Percentiles rank a stretch among this genome's conserved stretches.
phyloP scores from a whole-genome alignment of 2,113 vertebrate species.

The Engraulis encrasicolus region DNA sequence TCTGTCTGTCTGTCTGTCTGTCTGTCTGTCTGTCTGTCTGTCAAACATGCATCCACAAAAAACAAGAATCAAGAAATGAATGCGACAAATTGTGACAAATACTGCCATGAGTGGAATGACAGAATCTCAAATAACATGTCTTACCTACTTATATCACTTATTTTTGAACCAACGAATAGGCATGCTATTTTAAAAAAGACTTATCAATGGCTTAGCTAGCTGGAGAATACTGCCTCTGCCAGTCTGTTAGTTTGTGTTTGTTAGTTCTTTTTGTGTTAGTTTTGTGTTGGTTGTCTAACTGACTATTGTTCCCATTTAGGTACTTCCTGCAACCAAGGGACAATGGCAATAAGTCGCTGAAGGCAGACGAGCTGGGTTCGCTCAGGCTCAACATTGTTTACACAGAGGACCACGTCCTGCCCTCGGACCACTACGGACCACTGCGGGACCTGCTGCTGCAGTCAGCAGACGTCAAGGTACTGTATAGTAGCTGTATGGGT shows the following conservation, averaged over 20 bases:
- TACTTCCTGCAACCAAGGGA: conserved; percentile 97
- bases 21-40: neutral
- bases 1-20: neutral
- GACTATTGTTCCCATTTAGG: conserved; percentile 72
- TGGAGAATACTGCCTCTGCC: neutral
- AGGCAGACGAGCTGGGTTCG: conserved; percentile 93
- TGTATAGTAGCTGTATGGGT: too few species aligned
- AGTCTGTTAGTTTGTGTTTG: neutral
- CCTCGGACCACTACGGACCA: conserved; percentile 88
- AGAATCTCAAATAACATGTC: too few species aligned
- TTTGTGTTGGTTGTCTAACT: neutral
- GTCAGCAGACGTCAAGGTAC: conserved; percentile 88
- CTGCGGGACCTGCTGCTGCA: conserved; percentile 89
- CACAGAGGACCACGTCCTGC: conserved; percentile 97
- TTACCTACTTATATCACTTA: too few species aligned
- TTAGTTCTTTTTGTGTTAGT: too few species aligned
- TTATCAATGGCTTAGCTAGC: too few species aligned
- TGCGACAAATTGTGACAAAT: too few species aligned
- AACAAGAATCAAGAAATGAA: too few species aligned
- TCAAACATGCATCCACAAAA: too few species aligned
- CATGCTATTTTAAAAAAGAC: too few species aligned
- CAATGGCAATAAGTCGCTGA: conserved; percentile 88
- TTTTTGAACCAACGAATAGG: too few species aligned
- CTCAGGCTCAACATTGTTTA: conserved; percentile 95
- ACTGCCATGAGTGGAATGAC: too few species aligned